A percentile compares a stretch with the other conserved stretches of the same genome.
Conservation (phyloP, 35 echinoderm and acorn worm species). For the Amphiura filiformis region DNA sequence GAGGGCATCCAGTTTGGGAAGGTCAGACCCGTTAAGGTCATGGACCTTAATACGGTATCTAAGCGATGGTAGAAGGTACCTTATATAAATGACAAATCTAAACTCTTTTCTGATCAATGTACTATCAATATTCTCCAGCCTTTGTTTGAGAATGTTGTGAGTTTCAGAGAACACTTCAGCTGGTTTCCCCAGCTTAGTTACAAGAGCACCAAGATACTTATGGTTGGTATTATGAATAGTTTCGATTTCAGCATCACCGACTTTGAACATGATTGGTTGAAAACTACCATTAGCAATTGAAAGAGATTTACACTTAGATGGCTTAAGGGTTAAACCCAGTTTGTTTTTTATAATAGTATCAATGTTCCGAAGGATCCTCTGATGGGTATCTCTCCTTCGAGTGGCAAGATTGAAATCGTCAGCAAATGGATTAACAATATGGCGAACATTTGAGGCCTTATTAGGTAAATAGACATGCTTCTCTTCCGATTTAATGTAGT, state of each 20-base stretch:
- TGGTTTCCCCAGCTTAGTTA: not conserved
- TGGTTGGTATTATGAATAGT: not conserved
- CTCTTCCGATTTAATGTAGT: conserved; percentile 16
- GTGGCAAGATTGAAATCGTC: conserved; percentile 36
- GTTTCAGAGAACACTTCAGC: not conserved
- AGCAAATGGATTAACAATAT: conserved; percentile 28
- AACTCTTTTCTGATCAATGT: not conserved
- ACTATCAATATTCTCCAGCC: not conserved
- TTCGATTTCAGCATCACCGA: not conserved
- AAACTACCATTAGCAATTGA: not conserved
- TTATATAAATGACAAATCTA: not conserved
- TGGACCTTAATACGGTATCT: not conserved
- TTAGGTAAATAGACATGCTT: not conserved
- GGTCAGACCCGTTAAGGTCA: not conserved
- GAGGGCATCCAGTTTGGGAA: not conserved
- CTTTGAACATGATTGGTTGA: not conserved
- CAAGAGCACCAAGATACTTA: not conserved
- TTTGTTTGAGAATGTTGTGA: not conserved
- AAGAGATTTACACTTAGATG: not conserved
- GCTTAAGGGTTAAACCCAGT: not conserved
- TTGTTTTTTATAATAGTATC: not conserved
- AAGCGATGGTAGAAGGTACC: not conserved
- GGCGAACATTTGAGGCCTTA: not conserved
- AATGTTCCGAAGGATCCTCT: conserved; percentile 2
- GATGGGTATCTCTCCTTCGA: conserved; percentile 4